Base-by-base conservation (phyloP, 1,140 invertebrate species). In the Drosophila ogumai region DNA sequence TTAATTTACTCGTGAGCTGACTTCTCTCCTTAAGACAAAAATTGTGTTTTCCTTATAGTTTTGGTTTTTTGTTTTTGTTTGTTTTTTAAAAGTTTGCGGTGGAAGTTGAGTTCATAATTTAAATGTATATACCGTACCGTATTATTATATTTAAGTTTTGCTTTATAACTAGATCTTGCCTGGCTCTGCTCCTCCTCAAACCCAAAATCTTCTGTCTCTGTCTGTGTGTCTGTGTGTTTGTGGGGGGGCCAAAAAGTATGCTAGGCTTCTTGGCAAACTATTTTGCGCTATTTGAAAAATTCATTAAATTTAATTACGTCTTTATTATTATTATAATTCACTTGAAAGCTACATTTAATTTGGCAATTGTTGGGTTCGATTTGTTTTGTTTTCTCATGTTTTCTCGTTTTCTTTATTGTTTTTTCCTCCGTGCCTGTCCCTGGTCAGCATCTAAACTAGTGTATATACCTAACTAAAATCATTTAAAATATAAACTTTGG, bases 291-390 rank as follows among this genome's bases (percentile, higher is more conserved):
- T 46, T 69, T 76, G 63, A 71, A 68, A 78, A 78, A 61, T 76
- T 67, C 79, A 44, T 82, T 82, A 76, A 80, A 80, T 90, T 90
- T 75, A 88, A 85, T 90, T 88, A 88, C 78, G 63, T 90, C 81
- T 90, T 82, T 90, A 90, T 90, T 82, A 55, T 55, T 46, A 46
- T 79, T 79, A 41, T 72, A 73, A 82, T 87, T 88, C 74, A 90
- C 64, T 91, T 91, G 84, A 92, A 92, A 92, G 84, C 91, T 92
- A 92, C 84, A 71, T 80, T 81, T 92, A 91, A 92, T 92, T 92
- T 92, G 91, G 91, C 91, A 92, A 92, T 91, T 92, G 91, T 92
- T 92, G 91, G 91, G 88, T 92, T 92, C 84, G 90, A 90, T 90
- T 90, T 91, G 63, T 36, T 54, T 32, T 19, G n/a, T 31, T 79